A percentile compares a stretch with the other conserved stretches of the same genome.
Conservation (phyloP, 2,888 invertebrate genomes). For the Lymantria dispar region DNA sequence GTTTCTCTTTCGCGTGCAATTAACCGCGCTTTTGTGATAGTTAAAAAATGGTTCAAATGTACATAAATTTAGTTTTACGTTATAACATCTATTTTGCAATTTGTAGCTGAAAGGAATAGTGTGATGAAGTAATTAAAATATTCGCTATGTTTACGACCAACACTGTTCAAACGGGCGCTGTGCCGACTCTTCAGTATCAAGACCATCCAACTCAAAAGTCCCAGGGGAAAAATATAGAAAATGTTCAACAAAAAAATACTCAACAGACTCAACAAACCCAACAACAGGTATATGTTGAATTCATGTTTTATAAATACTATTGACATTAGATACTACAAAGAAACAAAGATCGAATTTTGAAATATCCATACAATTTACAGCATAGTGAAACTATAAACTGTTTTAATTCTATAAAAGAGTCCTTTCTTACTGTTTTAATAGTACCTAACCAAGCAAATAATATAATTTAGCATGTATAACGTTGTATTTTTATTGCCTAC, state of each 20-base stretch:
- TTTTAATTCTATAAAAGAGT: too few species aligned
- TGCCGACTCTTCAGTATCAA: conserved; percentile 86
- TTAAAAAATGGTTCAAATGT: conserved; percentile 29
- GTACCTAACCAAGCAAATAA: too few species aligned
- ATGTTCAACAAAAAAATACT: conserved; percentile 83
- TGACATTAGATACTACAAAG: too few species aligned
- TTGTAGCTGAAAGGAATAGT: conserved; percentile 38
- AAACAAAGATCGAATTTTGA: too few species aligned
- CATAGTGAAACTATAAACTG: too few species aligned
- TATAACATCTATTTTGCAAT: conserved; percentile 38
- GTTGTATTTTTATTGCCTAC: too few species aligned
- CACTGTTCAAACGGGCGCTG: conserved; percentile 82
- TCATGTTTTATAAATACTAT: background rate
- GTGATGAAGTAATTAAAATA: conserved; percentile 31
- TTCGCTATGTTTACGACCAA: conserved; percentile 82
- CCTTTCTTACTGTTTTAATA: too few species aligned
- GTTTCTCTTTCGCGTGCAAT: conserved; percentile 66
- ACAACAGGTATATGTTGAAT: conserved; percentile 28
- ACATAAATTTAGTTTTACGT: conserved; percentile 25
- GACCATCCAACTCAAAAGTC: conserved; percentile 84
- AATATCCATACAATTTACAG: too few species aligned
- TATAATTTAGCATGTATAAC: too few species aligned
- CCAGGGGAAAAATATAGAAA: conserved; percentile 83
- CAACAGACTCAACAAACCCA: conserved; percentile 67
- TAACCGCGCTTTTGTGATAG: conserved; percentile 68